These are phyloP conservation scores for Setipinna tenuifilis DNA, from an alignment of 2,797 vertebrate genomes.

Conservation along the genomic window DNA sequence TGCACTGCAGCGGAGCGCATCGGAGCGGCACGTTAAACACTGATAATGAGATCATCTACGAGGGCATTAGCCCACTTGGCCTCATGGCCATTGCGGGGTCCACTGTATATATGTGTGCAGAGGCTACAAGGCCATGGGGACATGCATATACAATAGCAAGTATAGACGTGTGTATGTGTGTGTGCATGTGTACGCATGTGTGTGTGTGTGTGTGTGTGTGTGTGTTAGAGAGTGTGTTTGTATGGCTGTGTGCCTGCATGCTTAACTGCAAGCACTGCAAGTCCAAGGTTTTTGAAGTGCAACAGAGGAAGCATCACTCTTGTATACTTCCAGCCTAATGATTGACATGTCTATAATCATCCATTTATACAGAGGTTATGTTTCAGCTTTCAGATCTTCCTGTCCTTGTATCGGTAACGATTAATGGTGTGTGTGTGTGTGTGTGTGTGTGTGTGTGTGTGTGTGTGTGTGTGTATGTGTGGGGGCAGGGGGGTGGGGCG, in stretches of 20 bases:
- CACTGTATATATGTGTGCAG: neutral
- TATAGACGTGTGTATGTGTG: neutral
- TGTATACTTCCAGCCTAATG: neutral
- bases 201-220: no score
- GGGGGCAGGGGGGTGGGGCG: no score
- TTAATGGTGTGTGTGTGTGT: neutral
- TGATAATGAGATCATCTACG: conserved; percentile 56
- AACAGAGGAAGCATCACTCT: neutral
- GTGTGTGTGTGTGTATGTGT: conserved; percentile 16
- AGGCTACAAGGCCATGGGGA: neutral
- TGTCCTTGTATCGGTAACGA: neutral
- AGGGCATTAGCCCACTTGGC: conserved; percentile 38
- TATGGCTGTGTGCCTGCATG: no score
- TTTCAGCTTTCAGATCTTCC: neutral
- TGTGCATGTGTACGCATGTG: neutral
- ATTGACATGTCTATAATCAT: neutral
- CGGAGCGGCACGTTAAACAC: conserved; percentile 26
- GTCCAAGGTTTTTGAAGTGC: neutral
- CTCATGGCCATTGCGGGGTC: conserved; percentile 28
- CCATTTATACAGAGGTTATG: neutral
- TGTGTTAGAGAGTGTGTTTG: no score
- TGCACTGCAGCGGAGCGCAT: neutral
- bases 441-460: conserved; percentile 27
- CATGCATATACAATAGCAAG: neutral
- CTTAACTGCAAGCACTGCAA: neutral